Base-by-base conservation (phyloP, 1,140 invertebrate genomes). In the Andrena cerasifolii region DNA sequence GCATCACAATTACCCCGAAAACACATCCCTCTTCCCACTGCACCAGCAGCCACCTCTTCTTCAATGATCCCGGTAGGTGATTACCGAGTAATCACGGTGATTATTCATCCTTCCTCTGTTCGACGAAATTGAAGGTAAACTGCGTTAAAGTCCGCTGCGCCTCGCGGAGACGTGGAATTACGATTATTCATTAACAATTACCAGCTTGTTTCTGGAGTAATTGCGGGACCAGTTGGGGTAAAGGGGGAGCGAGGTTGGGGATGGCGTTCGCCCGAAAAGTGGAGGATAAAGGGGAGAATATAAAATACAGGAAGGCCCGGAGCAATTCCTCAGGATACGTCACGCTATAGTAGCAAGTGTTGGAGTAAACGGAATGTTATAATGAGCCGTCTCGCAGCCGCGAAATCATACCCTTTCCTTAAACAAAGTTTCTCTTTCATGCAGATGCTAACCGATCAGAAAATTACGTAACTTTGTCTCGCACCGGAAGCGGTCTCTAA, bases 391-490 rank as follows among this genome's bases (percentile, higher is more conserved):
- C 36, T 40, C 10, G 6, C 31, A 10, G 24, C 45, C 8, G 1
- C 7, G 16, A 21, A 40, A 67, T 54, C n/a, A 16, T 18, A 24
- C 47, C n/a, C 16, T 26, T 16, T 1, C 24, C 51, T 70, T 76
- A 65, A 47, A 21, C 36, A 24, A 21, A 21, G 31, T 65, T 61
- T 31, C 18, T 26, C 16, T 10, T 51, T 10, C 21, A 63, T 65
- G 61, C 70, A 79, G 28, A 59, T 67, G 66, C 49, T 72, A 59
- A 6, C 33, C 36, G 24, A 58, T 70, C 68, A 21, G 72, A 77
- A 66, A 70, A 81, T 65, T 80, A 63, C 51, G 59, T 65, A 77
- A 82, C 51, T 77, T 70, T 45, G 72, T 61, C 8, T 28, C 66
- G 28, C 18, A 26, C 61, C 72, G 78, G 80, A 82, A 76, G 54